phyloP scores from a whole-genome alignment of 2,888 invertebrate genomes.

The Allolobophora icterica region DNA sequence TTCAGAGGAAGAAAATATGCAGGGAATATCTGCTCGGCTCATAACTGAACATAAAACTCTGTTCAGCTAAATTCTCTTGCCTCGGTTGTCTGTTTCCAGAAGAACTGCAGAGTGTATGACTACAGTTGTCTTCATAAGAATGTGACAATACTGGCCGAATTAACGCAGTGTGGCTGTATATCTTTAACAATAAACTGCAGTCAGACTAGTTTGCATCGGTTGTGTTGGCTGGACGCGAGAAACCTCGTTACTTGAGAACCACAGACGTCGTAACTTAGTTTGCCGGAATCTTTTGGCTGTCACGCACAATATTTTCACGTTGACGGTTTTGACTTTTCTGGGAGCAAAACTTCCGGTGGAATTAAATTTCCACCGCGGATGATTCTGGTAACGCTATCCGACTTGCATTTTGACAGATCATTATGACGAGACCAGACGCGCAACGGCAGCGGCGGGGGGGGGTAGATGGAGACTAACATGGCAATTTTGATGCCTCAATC shows the following conservation, averaged over 20 bases:
- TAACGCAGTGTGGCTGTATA: too few relatives aligned
- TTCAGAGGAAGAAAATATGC: neutral
- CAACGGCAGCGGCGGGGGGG: neutral
- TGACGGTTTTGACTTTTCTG: neutral
- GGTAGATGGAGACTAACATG: neutral
- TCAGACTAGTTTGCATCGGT: neutral
- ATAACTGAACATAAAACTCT: neutral
- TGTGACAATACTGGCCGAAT: too few relatives aligned
- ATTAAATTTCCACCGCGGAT: neutral
- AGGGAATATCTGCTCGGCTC: neutral
- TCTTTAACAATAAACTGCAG: neutral
- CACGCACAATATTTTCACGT: constrained; percentile 8
- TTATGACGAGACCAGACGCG: neutral
- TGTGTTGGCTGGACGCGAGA: neutral
- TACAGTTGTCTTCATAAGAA: too few relatives aligned
- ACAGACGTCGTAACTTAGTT: neutral
- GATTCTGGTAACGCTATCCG: neutral
- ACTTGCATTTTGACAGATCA: neutral
- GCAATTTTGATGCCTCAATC: constrained; percentile 3
- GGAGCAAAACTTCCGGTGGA: neutral
- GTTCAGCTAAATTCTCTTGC: neutral
- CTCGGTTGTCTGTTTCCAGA: neutral
- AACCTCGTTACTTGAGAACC: neutral
- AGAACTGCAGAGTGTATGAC: neutral
- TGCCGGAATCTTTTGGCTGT: neutral